Evolutionary conservation across 2,888 invertebrate genomes (phyloP).

Genomic region (Drosophila diplacantha): DNA sequence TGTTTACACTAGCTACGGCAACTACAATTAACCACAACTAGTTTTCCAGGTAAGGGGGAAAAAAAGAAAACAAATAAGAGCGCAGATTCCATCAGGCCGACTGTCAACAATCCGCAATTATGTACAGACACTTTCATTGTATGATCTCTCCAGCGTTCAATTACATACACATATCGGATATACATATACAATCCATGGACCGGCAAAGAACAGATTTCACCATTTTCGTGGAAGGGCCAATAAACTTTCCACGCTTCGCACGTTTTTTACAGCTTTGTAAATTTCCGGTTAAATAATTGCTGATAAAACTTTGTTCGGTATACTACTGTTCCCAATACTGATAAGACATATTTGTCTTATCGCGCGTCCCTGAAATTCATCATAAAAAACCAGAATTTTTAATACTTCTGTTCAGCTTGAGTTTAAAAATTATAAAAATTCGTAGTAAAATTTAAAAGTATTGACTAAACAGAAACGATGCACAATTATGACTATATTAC

Average conservation of each 20-base stretch:
- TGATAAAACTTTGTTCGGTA: slow-evolving; percentile 13
- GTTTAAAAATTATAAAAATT: background rate
- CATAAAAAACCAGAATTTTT: background rate
- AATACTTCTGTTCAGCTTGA: background rate
- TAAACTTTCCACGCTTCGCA: slow-evolving; percentile 14
- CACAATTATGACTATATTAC: no score
- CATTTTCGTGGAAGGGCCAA: slow-evolving; percentile 17
- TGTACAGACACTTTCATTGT: slow-evolving; percentile 2
- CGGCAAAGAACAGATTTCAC: slow-evolving; percentile 29
- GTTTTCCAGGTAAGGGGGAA: slow-evolving; percentile 33
- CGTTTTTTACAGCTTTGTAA: slow-evolving; percentile 6
- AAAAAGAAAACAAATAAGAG: slow-evolving; percentile 15
- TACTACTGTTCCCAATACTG: background rate
- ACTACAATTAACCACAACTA: slow-evolving; percentile 45
- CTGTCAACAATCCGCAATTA: slow-evolving; percentile 30
- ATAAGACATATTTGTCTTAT: slow-evolving; percentile 6
- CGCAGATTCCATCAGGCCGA: slow-evolving; percentile 29
- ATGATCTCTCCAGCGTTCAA: slow-evolving; percentile 4
- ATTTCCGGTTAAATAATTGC: slow-evolving; percentile 9
- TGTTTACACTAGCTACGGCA: slow-evolving; percentile 22
- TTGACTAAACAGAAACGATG: no score
- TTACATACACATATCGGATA: background rate
- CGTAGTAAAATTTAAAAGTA: background rate
- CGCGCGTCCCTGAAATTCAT: slow-evolving; percentile 2
- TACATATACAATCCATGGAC: background rate